Conservation (phyloP, 1,140 invertebrate genomes). For the Thaumatotibia leucotreta region DNA sequence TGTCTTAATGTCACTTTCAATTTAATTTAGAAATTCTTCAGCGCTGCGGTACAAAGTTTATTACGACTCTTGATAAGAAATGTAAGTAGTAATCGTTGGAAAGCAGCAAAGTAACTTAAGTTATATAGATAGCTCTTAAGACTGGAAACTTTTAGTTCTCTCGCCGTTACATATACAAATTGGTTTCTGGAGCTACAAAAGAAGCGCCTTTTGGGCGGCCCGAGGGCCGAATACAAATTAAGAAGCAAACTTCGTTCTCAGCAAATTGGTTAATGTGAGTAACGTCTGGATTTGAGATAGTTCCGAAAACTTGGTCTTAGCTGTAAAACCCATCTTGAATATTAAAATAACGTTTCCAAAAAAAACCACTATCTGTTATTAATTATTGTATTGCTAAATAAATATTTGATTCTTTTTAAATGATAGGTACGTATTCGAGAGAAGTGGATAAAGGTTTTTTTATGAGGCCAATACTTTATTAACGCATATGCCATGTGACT, state of each 20-base stretch:
- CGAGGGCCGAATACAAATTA: slow-evolving; percentile 61
- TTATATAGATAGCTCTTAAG: background rate
- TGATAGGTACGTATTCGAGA: background rate
- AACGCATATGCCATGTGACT: too few species aligned
- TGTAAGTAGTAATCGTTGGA: background rate
- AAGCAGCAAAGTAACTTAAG: slow-evolving; percentile 1
- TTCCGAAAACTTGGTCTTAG: slow-evolving; percentile 2
- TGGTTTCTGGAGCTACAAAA: slow-evolving; percentile 59
- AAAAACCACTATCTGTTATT: too few species aligned
- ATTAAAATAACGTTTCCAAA: too few species aligned
- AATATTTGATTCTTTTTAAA: background rate
- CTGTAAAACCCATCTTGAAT: background rate
- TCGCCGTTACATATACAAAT: slow-evolving; percentile 57
- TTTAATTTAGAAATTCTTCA: slow-evolving; percentile 60
- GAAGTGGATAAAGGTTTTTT: too few species aligned
- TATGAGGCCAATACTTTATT: too few species aligned
- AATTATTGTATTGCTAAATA: too few species aligned
- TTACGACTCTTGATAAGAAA: slow-evolving; percentile 12
- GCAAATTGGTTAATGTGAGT: slow-evolving; percentile 50
- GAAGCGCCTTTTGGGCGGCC: slow-evolving; percentile 37
- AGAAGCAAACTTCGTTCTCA: slow-evolving; percentile 43
- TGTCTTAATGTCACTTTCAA: slow-evolving; percentile 67
- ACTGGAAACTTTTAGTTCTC: slow-evolving; percentile 57
- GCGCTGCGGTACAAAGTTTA: slow-evolving; percentile 33
- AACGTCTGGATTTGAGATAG: slow-evolving; percentile 42